Base-by-base conservation (phyloP, 2,888 invertebrate genomes). In the Drosophila meridionalis region DNA sequence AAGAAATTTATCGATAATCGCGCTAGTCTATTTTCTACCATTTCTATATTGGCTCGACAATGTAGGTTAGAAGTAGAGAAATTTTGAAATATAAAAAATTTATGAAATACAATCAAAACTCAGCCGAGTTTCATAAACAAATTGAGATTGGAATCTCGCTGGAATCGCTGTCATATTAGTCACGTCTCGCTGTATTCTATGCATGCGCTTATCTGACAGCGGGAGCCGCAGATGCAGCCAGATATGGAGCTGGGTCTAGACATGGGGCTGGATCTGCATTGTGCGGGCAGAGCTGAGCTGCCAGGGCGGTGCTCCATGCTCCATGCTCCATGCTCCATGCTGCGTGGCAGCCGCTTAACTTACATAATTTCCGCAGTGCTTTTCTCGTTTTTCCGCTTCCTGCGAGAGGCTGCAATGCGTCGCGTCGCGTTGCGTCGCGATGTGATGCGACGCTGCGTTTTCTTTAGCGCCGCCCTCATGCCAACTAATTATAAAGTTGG, bases 401-500 rank as follows among this genome's bases (percentile, higher is more conserved):
- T 75, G 74, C 59, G 63, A 70, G 63, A 70, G 63, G 57, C 65
- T 64, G 64, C 40, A 38, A 34, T 70, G 63, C 32, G 42, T 6
- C 42, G 34, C 43, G 30, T 7, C 40, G 73, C 47, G 43, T 7
- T 7, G 43, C 43, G 30, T 1, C 32, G 45, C 67, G 53, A 50
- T 42, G 48, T 43, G 67, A 40, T 45, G 80, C 58, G 60, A 45
- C 64, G 66, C 50, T 63, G 55, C 59, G 61, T 58, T 73, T 82
- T 76, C 68, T 70, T 77, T 70, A 57, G 40, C 64, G 75, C 45
- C 75, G 69, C 65, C 69, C 78, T 47, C 73, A 73, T 69, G 68
- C 79, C 82, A 90, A 88, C 90, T 87, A 87, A 87, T 87, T 87
- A 87, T 82, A 87, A 87, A 87, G 90, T 90, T 90, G 72, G 66